A percentile compares a stretch with the other conserved stretches of the same genome.
Evolutionary conservation across 1,140 invertebrate genomes (phyloP).

Genomic region (Nilaparvata lugens): DNA sequence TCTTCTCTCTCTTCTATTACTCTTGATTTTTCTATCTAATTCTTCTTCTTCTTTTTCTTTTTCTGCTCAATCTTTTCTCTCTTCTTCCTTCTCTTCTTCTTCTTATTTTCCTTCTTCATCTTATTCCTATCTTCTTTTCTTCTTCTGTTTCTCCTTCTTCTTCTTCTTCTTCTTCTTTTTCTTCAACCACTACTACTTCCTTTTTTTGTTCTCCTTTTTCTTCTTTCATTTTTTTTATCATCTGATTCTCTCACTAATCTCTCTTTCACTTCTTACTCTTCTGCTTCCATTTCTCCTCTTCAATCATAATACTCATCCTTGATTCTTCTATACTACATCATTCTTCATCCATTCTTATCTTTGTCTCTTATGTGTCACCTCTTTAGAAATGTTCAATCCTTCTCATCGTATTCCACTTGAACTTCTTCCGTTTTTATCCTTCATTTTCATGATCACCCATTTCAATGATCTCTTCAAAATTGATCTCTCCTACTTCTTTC

Average conservation of each 20-base stretch:
- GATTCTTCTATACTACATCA: too few relatives aligned
- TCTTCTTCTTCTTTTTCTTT: neutral
- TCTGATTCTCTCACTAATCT: neutral
- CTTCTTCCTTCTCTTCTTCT: neutral
- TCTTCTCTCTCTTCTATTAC: neutral
- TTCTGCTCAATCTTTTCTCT: neutral
- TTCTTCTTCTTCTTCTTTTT: neutral
- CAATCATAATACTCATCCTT: too few relatives aligned
- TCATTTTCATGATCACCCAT: too few relatives aligned
- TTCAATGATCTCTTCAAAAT: too few relatives aligned
- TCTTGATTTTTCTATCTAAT: neutral
- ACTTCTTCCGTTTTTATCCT: too few relatives aligned
- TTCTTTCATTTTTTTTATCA: too few relatives aligned
- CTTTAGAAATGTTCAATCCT: too few relatives aligned
- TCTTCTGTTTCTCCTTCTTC: neutral
- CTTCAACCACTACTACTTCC: neutral
- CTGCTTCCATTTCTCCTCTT: neutral
- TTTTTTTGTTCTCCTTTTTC: neutral
- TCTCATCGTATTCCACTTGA: too few relatives aligned
- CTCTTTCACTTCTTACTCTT: neutral
- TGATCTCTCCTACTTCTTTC: too few relatives aligned
- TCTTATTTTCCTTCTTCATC: neutral
- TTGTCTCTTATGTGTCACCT: too few relatives aligned
- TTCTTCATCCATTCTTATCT: too few relatives aligned
- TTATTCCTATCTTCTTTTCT: neutral